These are phyloP conservation scores for Nemurella pictetii DNA, from an alignment of 2,888 invertebrate species.

Conservation along the genomic window DNA sequence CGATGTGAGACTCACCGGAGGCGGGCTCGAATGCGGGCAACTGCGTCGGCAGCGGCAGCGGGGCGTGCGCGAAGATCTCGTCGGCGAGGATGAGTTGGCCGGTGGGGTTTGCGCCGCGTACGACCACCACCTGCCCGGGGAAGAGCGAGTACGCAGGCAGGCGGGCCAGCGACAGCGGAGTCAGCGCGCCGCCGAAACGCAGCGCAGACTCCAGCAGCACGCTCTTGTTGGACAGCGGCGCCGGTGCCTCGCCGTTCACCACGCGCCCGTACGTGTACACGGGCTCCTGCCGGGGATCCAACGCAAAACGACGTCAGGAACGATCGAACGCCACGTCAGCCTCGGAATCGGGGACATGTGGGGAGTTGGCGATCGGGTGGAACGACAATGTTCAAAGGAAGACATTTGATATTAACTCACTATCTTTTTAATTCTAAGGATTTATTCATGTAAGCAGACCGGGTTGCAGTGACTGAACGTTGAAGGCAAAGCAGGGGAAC, in stretches of 20 bases:
- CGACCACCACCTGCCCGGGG: slow-evolving; percentile 77
- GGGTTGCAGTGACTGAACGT: too few species aligned
- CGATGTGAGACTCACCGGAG: background rate
- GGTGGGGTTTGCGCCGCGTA: slow-evolving; percentile 71
- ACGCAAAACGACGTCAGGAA: slow-evolving; percentile 39
- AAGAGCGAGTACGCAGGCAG: slow-evolving; percentile 69
- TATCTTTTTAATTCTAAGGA: too few species aligned
- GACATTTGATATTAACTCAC: too few species aligned
- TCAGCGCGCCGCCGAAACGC: slow-evolving; percentile 44
- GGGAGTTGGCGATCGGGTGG: too few species aligned
- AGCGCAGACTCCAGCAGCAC: slow-evolving; percentile 63
- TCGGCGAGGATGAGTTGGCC: slow-evolving; percentile 69
- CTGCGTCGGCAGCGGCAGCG: slow-evolving; percentile 52
- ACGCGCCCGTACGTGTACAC: slow-evolving; percentile 69
- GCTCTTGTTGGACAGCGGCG: slow-evolving; percentile 69
- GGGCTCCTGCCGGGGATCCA: slow-evolving; percentile 53
- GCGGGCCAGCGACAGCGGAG: slow-evolving; percentile 56
- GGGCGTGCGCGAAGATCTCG: slow-evolving; percentile 64
- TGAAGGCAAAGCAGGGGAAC: too few species aligned
- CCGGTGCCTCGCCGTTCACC: slow-evolving; percentile 49
- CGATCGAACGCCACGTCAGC: too few species aligned
- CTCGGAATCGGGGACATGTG: too few species aligned
- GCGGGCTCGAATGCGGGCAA: slow-evolving; percentile 47
- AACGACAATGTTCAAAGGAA: too few species aligned
- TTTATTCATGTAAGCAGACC: too few species aligned